Evolutionary conservation across 1,140 invertebrate genomes (phyloP).

Genomic region (Trypoxylus dichotomus): DNA sequence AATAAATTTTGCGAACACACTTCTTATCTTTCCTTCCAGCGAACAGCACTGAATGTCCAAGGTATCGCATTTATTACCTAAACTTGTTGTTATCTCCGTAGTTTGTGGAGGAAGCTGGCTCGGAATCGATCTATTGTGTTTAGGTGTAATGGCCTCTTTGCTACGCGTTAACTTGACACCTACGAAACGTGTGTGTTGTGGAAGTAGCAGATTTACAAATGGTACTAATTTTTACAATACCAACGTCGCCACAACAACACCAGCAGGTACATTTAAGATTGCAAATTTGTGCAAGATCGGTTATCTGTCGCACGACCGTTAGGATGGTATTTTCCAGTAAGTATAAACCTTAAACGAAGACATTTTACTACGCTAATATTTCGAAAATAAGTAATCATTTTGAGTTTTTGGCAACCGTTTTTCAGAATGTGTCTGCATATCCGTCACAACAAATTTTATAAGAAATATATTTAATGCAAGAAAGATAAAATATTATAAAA

Average conservation of each 20-base stretch:
- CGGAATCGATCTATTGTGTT: neutral
- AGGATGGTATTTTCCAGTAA: too few species aligned
- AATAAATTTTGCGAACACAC: neutral
- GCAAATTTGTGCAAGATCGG: neutral
- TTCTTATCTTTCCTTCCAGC: neutral
- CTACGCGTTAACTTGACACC: neutral
- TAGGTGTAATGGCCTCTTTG: neutral
- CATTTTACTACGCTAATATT: too few species aligned
- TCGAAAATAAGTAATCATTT: too few species aligned
- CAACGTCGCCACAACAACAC: neutral
- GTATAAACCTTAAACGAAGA: too few species aligned
- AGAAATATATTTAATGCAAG: too few species aligned
- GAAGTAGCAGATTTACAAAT: neutral
- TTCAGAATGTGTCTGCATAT: too few species aligned
- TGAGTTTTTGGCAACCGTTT: too few species aligned
- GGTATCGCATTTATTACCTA: neutral
- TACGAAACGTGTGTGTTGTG: neutral
- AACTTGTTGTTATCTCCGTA: neutral
- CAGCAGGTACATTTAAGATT: neutral
- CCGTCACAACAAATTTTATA: too few species aligned
- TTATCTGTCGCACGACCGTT: too few species aligned
- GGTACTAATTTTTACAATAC: neutral
- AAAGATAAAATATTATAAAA: too few species aligned
- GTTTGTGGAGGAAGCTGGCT: neutral
- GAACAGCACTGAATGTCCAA: neutral